Conservation (phyloP, 2,888 invertebrate genomes). For the Cantharis flavilabris region DNA sequence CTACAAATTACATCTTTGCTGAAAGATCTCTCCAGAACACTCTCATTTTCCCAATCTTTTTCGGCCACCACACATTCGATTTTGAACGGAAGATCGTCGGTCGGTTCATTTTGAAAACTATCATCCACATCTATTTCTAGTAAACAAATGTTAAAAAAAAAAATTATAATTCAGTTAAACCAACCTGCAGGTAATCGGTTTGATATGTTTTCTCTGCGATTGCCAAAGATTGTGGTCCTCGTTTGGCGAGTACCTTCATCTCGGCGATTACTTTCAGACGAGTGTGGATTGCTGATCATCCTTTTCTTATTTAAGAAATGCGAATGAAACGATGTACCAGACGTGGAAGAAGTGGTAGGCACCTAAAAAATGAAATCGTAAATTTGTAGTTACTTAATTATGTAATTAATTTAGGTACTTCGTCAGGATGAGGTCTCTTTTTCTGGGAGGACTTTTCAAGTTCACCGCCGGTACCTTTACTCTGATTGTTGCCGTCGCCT, state of each 20-base stretch:
- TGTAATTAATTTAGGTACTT: neutral
- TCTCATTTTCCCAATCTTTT: conserved; percentile 19
- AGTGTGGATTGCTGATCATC: neutral
- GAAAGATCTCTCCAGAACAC: conserved; percentile 7
- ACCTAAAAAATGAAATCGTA: neutral
- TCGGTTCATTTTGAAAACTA: neutral
- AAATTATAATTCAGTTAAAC: neutral
- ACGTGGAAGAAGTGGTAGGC: neutral
- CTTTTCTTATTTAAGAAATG: neutral
- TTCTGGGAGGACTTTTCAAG: neutral
- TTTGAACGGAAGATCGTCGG: conserved; percentile 2
- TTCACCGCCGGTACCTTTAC: neutral
- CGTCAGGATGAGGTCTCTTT: neutral
- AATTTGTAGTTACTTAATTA: neutral
- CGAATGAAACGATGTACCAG: neutral
- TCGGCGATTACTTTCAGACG: neutral
- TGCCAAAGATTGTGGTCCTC: neutral
- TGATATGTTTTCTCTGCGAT: neutral
- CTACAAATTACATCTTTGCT: conserved; percentile 15
- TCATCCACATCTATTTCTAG: neutral
- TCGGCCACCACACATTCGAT: conserved; percentile 11
- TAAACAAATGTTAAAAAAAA: neutral
- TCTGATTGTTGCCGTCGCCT: neutral
- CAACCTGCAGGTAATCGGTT: neutral
- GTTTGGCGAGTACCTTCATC: neutral